phyloP scores from a whole-genome alignment of 92 coral and sea anemone species.

The Zoanthus sansibaricus region DNA sequence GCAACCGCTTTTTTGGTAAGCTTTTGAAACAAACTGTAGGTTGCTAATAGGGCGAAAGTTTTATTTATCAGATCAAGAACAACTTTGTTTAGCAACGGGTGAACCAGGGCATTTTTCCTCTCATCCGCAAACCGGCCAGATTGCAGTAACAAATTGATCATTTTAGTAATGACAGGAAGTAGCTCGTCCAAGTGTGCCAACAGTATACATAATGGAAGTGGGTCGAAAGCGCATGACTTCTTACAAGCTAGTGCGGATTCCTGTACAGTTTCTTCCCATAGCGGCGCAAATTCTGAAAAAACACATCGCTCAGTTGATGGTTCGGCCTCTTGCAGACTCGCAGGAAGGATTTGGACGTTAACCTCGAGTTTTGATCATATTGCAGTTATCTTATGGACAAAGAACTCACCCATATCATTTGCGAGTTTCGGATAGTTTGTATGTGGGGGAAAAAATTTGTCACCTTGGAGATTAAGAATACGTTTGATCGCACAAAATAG shows the following conservation, averaged over 20 bases:
- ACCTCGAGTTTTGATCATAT: too few relatives aligned
- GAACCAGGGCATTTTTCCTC: neutral
- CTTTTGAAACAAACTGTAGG: conserved; percentile 42
- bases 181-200: conserved; percentile 43
- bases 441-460: conserved; percentile 37
- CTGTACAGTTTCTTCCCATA: conserved; percentile 42
- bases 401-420: neutral
- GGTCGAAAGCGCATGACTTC: conserved; percentile 52
- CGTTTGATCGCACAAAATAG: conserved; percentile 55
- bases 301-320: neutral
- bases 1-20: conserved; percentile 40
- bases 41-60: conserved; percentile 49
- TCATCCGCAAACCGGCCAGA: neutral
- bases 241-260: conserved; percentile 19
- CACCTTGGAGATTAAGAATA: neutral
- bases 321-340: too few relatives aligned
- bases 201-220: conserved; percentile 23
- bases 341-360: too few relatives aligned
- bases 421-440: conserved; percentile 28
- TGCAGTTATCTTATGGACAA: too few relatives aligned
- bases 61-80: conserved; percentile 17
- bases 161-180: conserved; percentile 48
- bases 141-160: conserved; percentile 42
- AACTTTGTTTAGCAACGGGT: conserved; percentile 35
- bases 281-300: neutral